These are phyloP conservation scores for Colletes latitarsis DNA, from an alignment of 1,140 invertebrate genomes.

Conservation along the genomic window DNA sequence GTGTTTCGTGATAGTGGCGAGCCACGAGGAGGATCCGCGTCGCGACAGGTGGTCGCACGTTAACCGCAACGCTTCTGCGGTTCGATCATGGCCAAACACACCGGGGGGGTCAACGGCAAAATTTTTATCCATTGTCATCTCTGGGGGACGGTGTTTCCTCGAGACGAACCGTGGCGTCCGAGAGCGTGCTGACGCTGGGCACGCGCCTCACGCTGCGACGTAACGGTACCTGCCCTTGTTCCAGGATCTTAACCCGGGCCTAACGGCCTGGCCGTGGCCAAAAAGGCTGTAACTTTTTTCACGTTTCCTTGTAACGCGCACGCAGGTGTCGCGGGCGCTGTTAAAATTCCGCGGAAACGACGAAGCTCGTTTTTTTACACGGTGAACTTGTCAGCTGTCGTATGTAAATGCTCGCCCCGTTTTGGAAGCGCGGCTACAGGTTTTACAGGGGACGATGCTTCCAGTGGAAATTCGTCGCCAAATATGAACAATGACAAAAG, in stretches of 20 bases:
- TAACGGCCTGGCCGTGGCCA: constrained; percentile 20
- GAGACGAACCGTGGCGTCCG: constrained; percentile 43
- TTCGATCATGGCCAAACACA: constrained; percentile 12
- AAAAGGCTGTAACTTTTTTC: constrained; percentile 21
- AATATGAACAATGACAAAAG: too few species aligned
- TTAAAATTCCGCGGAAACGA: constrained; percentile 25
- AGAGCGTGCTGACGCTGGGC: constrained; percentile 64
- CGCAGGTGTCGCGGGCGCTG: constrained; percentile 34
- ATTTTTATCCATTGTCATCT: constrained; percentile 68
- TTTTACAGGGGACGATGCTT: background rate
- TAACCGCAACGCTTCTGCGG: constrained; percentile 49
- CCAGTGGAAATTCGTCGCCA: too few species aligned
- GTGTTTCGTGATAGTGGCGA: constrained; percentile 10
- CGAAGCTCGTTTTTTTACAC: background rate
- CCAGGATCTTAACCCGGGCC: constrained; percentile 51
- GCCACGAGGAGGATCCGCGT: constrained; percentile 37
- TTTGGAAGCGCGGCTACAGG: background rate
- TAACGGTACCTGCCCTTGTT: constrained; percentile 64
- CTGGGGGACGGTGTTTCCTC: constrained; percentile 20
- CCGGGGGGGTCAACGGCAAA: constrained; percentile 26
- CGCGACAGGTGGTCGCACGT: constrained; percentile 59
- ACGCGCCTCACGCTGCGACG: constrained; percentile 71
- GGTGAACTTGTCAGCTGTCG: background rate
- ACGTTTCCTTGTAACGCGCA: background rate
- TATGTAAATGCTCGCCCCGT: background rate